Evolutionary conservation across 2,888 invertebrate genomes (phyloP).

Genomic region (Pediacus dermestoides): DNA sequence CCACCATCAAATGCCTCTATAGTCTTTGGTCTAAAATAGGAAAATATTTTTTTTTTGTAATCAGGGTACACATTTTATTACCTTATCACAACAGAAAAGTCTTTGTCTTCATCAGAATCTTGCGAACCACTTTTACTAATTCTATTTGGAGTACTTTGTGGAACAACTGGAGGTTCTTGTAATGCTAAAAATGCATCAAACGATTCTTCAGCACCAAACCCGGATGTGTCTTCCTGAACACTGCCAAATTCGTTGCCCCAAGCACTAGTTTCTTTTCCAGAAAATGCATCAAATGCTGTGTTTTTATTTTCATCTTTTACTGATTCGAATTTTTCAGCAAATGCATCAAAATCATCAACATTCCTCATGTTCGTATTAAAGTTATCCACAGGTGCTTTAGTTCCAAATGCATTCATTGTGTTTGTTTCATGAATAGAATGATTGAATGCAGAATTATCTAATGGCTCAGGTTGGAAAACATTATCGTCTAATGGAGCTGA

Average conservation of each 20-base stretch:
- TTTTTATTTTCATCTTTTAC: slow-evolving; percentile 53
- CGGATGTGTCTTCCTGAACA: slow-evolving; percentile 46
- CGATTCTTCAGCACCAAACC: slow-evolving; percentile 68
- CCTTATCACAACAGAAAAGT: slow-evolving; percentile 80
- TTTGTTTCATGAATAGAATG: slow-evolving; percentile 7
- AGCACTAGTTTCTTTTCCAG: slow-evolving; percentile 43
- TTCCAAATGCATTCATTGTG: slow-evolving; percentile 22
- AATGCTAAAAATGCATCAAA: slow-evolving; percentile 80
- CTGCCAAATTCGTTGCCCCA: slow-evolving; percentile 40
- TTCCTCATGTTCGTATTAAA: slow-evolving; percentile 20
- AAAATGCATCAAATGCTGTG: slow-evolving; percentile 56
- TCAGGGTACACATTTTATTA: slow-evolving; percentile 39
- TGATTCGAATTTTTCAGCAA: slow-evolving; percentile 83
- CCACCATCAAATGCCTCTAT: slow-evolving; percentile 51
- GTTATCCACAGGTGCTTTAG: not conserved
- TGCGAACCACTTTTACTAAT: slow-evolving; percentile 62
- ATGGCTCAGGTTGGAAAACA: slow-evolving; percentile 19
- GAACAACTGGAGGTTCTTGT: slow-evolving; percentile 68
- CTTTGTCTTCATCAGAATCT: slow-evolving; percentile 76
- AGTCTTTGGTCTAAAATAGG: slow-evolving; percentile 53
- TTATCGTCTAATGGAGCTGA: slow-evolving; percentile 25
- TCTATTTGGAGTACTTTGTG: slow-evolving; percentile 63
- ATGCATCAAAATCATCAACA: slow-evolving; percentile 76
- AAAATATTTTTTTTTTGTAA: slow-evolving; percentile 6
- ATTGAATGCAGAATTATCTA: slow-evolving; percentile 2